A percentile compares a stretch with the other conserved stretches of the same genome.
Evolutionary conservation across 2,888 invertebrate genomes (phyloP).

Genomic region (Eumerus sabulonum): DNA sequence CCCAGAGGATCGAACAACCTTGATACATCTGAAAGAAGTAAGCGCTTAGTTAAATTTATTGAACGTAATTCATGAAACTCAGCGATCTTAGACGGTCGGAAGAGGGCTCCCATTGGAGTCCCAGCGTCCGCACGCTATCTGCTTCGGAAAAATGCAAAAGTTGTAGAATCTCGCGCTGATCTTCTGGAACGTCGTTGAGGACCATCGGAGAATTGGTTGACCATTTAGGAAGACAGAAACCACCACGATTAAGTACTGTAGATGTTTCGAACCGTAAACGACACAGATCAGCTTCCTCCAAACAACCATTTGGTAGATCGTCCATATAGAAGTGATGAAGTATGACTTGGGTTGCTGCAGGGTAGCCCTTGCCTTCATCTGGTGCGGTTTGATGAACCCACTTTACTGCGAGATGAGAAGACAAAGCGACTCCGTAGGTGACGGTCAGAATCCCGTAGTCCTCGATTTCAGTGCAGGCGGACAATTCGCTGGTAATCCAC

Average conservation of each 20-base stretch:
- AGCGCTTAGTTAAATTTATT: too few species aligned
- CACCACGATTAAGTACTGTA: slow-evolving; percentile 8
- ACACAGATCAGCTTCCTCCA: slow-evolving; percentile 23
- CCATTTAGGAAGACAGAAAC: slow-evolving; percentile 32
- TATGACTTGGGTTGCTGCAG: neutral
- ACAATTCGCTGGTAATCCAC: too few species aligned
- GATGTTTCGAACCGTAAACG: slow-evolving; percentile 10
- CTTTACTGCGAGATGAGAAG: neutral
- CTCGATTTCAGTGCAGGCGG: slow-evolving; percentile 33
- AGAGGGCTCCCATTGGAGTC: slow-evolving; percentile 27
- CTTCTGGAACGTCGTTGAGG: slow-evolving; percentile 15
- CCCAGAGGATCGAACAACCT: neutral
- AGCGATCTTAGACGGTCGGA: slow-evolving; percentile 24
- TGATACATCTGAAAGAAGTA: neutral
- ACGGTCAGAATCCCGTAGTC: slow-evolving; percentile 46
- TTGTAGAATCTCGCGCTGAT: slow-evolving; percentile 18
- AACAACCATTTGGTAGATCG: slow-evolving; percentile 32
- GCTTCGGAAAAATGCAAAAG: slow-evolving; percentile 17
- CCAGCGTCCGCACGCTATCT: slow-evolving; percentile 29
- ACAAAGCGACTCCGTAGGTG: neutral
- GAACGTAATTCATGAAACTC: too few species aligned
- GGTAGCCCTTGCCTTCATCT: neutral
- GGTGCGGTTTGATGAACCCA: neutral
- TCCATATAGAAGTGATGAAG: too few species aligned
- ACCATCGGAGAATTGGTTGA: slow-evolving; percentile 19